Percentiles rank a stretch among this genome's conserved stretches.
These are phyloP conservation scores for Gymnogyps californianus DNA, from an alignment of 2,113 vertebrate genomes.

Conservation along the genomic window DNA sequence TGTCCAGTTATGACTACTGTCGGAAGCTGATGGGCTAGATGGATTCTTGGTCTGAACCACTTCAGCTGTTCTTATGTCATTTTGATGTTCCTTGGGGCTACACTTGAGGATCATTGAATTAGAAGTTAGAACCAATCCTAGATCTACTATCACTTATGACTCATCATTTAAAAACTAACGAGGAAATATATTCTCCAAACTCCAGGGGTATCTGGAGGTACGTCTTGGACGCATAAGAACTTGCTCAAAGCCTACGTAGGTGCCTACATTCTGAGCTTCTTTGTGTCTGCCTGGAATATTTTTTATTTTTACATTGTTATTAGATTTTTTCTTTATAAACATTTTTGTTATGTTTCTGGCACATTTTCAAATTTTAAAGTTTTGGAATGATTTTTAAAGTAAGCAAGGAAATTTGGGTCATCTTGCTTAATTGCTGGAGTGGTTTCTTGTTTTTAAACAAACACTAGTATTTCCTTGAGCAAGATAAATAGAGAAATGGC, in stretches of 20 bases:
- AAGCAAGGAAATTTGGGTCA: neutral
- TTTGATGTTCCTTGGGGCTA: neutral
- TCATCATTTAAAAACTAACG: neutral
- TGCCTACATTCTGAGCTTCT: neutral
- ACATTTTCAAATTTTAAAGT: neutral
- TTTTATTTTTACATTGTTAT: neutral
- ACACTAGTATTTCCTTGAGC: neutral
- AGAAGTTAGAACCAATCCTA: neutral
- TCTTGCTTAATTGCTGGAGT: neutral
- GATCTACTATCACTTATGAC: neutral
- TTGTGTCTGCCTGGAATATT: neutral
- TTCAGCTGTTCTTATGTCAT: neutral
- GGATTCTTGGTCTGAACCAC: neutral
- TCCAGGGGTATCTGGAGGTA: neutral
- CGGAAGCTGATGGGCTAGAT: neutral
- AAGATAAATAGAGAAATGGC: neutral
- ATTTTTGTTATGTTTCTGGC: neutral
- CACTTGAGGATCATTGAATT: neutral
- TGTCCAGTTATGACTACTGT: neutral
- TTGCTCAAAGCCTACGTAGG: neutral
- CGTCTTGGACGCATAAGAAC: neutral
- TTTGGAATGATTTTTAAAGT: neutral
- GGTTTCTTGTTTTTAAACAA: neutral
- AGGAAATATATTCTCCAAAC: neutral
- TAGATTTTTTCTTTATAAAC: neutral